phyloP scores from a whole-genome alignment of 2,888 invertebrate species.

The Andrena marginata region DNA sequence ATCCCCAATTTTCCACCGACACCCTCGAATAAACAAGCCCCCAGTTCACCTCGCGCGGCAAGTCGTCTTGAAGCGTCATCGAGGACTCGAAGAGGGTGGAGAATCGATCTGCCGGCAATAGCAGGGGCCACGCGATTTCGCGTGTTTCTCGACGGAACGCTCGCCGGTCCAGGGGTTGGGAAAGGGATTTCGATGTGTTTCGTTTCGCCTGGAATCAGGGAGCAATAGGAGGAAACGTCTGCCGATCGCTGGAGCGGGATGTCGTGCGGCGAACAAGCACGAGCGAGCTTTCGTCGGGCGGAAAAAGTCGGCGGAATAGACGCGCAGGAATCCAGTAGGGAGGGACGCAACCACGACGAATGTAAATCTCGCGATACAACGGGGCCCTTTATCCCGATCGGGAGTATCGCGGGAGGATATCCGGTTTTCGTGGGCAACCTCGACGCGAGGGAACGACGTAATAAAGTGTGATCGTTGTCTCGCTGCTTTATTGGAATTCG shows the following conservation, averaged over 20 bases:
- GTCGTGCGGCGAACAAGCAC: constrained; percentile 60
- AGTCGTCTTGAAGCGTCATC: background rate
- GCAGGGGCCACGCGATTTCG: constrained; percentile 5
- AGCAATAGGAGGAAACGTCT: constrained; percentile 69
- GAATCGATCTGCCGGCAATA: background rate
- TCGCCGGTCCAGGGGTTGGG: constrained; percentile 3
- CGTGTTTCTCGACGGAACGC: background rate
- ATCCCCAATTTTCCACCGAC: too few relatives aligned
- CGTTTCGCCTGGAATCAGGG: constrained; percentile 73
- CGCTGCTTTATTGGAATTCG: constrained; percentile 54
- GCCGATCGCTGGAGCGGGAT: constrained; percentile 75
- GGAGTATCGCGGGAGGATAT: constrained; percentile 53
- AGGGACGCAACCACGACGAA: constrained; percentile 70
- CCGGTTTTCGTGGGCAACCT: constrained; percentile 47
- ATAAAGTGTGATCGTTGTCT: constrained; percentile 61
- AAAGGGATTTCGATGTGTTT: constrained; percentile 74
- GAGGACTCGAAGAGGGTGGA: background rate
- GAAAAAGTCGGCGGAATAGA: constrained; percentile 36
- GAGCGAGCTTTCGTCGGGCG: constrained; percentile 21
- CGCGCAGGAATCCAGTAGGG: constrained; percentile 47
- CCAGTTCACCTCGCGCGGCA: background rate
- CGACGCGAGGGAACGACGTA: constrained; percentile 39
- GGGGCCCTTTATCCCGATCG: constrained; percentile 76
- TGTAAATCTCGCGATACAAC: constrained; percentile 82
- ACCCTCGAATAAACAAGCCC: background rate